Percentiles rank a stretch among this genome's conserved stretches.
Conservation (phyloP, 2,888 invertebrate species). For the Azorinus chamasolen region DNA sequence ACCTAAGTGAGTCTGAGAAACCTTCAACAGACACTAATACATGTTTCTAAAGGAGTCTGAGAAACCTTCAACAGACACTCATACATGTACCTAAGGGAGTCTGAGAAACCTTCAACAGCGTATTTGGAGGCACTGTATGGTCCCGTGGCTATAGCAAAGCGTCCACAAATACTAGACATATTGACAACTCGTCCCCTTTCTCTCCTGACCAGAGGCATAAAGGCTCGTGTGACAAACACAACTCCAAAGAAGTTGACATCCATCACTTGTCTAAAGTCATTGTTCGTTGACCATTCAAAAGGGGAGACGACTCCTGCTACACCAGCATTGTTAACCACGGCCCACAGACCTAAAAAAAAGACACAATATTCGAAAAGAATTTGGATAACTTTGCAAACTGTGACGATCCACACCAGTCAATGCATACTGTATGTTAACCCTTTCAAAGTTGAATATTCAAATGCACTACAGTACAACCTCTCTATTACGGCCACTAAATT, state of each 20-base stretch:
- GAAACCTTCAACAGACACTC: too few species aligned
- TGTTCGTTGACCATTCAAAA: conserved; percentile 80
- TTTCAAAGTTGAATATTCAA: too few species aligned
- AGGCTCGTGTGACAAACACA: conserved; percentile 71
- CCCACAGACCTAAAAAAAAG: conserved; percentile 66
- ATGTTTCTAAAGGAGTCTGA: too few species aligned
- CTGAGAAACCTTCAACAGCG: conserved; percentile 76
- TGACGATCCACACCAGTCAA: too few species aligned
- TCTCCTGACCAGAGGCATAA: conserved; percentile 73
- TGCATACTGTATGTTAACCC: too few species aligned
- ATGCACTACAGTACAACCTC: too few species aligned
- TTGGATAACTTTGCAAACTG: neutral
- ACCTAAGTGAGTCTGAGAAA: too few species aligned
- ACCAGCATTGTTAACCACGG: conserved; percentile 79
- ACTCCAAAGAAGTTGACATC: conserved; percentile 83
- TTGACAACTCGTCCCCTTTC: conserved; percentile 75
- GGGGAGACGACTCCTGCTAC: conserved; percentile 70
- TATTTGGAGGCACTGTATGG: conserved; percentile 75
- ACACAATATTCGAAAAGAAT: neutral
- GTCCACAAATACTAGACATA: conserved; percentile 69
- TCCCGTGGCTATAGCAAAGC: conserved; percentile 59
- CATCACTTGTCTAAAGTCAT: conserved; percentile 72
- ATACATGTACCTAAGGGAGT: conserved; percentile 63
- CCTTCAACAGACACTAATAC: too few species aligned
- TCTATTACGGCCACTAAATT: too few species aligned